Conservation (phyloP, 2,888 invertebrate genomes). For the Leptinotarsa peninsularis region DNA sequence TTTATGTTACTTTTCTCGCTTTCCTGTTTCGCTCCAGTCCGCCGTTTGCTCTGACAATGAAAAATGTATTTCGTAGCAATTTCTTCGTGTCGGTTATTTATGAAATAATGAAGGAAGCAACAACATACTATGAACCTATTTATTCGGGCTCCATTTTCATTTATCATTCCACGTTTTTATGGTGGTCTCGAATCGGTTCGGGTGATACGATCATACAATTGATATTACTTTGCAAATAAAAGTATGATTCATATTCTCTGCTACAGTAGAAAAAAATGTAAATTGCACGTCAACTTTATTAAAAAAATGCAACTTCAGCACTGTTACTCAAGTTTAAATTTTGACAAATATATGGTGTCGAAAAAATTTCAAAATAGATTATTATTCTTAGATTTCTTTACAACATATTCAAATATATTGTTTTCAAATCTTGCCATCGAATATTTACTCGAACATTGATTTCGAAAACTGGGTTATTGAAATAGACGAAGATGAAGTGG, state of each 20-base stretch:
- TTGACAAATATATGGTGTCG: too few relatives aligned
- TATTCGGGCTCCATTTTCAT: constrained; percentile 44
- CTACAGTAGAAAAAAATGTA: too few relatives aligned
- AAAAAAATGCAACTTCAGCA: too few relatives aligned
- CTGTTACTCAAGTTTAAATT: too few relatives aligned
- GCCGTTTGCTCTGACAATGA: constrained; percentile 50
- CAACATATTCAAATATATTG: too few relatives aligned
- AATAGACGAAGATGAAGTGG: too few relatives aligned
- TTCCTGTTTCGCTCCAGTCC: constrained; percentile 52
- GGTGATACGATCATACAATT: background rate
- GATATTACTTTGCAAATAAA: background rate
- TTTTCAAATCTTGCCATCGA: too few relatives aligned
- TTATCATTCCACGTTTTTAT: constrained; percentile 37
- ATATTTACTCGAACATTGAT: too few relatives aligned
- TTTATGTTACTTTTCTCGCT: constrained; percentile 53
- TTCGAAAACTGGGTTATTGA: too few relatives aligned
- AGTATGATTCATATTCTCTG: background rate
- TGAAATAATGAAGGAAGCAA: constrained; percentile 54
- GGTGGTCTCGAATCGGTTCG: constrained; percentile 4
- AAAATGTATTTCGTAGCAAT: constrained; percentile 52
- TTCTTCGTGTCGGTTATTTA: constrained; percentile 53
- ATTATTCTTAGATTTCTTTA: too few relatives aligned
- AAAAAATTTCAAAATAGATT: too few relatives aligned
- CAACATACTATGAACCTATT: constrained; percentile 47
- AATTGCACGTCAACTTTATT: too few relatives aligned